phyloP scores from a whole-genome alignment of 2,797 vertebrate species.

The Hippoglossus hippoglossus region DNA sequence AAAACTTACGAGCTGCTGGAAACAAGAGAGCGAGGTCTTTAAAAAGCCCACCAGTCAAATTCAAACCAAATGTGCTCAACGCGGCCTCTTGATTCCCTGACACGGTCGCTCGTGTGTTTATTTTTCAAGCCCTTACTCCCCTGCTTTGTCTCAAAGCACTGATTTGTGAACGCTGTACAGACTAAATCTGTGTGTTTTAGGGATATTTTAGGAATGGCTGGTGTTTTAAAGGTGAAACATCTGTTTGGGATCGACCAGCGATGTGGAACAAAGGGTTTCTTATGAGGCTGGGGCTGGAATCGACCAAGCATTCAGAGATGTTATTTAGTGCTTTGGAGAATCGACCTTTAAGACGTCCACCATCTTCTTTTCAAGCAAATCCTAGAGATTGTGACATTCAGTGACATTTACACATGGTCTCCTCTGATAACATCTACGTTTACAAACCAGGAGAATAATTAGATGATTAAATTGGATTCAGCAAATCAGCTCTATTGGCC shows the following conservation, averaged over 20 bases:
- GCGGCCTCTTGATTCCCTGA: conserved; percentile 21
- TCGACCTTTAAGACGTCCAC: not conserved
- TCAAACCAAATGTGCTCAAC: conserved; percentile 59
- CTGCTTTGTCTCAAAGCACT: conserved; percentile 48
- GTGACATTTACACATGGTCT: not conserved
- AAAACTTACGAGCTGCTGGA: conserved; percentile 24
- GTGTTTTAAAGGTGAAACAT: conserved; percentile 35
- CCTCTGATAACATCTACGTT: not conserved
- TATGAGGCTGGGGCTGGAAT: conserved; percentile 17
- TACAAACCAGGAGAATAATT: not conserved
- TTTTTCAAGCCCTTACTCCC: conserved; percentile 29
- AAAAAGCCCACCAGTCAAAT: conserved; percentile 46
- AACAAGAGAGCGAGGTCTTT: conserved; percentile 1
- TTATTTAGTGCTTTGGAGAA: conserved; percentile 24
- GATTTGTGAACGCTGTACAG: conserved; percentile 17
- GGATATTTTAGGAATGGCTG: conserved; percentile 35
- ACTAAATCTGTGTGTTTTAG: conserved; percentile 21
- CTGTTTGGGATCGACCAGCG: conserved; percentile 47
- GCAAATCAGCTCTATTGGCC: not conserved
- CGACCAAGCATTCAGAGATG: conserved; percentile 15
- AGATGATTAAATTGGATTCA: not conserved
- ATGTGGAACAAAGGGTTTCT: conserved; percentile 9
- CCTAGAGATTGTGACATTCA: not conserved
- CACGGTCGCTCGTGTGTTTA: conserved; percentile 19
- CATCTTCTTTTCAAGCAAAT: not conserved